These are phyloP conservation scores for Archaeoteleia sp. DNA, from an alignment of 2,888 invertebrate genomes.

Conservation along the genomic window DNA sequence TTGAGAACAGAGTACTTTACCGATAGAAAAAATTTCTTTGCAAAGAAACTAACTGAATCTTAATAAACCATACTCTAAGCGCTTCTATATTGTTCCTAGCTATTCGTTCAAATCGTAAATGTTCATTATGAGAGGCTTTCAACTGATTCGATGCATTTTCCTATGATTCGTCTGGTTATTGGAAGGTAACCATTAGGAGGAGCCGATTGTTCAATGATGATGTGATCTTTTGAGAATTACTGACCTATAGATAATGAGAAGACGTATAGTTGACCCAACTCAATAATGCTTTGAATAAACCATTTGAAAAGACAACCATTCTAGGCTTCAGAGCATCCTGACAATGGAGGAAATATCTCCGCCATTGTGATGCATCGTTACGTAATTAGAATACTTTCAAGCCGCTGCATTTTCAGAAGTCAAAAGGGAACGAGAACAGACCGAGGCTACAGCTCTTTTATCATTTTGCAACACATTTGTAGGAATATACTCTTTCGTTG, in stretches of 20 bases:
- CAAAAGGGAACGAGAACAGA: background rate
- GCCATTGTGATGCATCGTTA: constrained; percentile 25
- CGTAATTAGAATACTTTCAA: constrained; percentile 32
- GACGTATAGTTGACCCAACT: constrained; percentile 17
- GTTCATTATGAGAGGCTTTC: background rate
- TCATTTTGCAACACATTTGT: constrained; percentile 6
- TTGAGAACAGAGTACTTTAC: no score
- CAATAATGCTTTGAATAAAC: constrained; percentile 28
- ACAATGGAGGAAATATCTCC: constrained; percentile 21
- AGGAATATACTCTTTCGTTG: background rate
- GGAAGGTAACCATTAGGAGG: constrained; percentile 5
- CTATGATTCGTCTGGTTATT: constrained; percentile 8
- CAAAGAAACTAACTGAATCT: no score
- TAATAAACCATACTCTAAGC: no score
- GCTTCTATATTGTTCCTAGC: background rate
- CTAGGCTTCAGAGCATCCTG: constrained; percentile 10
- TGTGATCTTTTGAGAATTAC: constrained; percentile 17
- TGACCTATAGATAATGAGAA: constrained; percentile 28
- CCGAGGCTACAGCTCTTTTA: constrained; percentile 2
- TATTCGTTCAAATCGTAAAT: background rate
- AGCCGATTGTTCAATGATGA: constrained; percentile 18
- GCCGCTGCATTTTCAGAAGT: constrained; percentile 21
- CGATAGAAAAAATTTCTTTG: no score
- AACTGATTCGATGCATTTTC: constrained; percentile 4
- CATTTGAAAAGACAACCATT: constrained; percentile 25